These are phyloP conservation scores for Epinotia demarniana DNA, from an alignment of 2,888 invertebrate genomes.

Conservation along the genomic window DNA sequence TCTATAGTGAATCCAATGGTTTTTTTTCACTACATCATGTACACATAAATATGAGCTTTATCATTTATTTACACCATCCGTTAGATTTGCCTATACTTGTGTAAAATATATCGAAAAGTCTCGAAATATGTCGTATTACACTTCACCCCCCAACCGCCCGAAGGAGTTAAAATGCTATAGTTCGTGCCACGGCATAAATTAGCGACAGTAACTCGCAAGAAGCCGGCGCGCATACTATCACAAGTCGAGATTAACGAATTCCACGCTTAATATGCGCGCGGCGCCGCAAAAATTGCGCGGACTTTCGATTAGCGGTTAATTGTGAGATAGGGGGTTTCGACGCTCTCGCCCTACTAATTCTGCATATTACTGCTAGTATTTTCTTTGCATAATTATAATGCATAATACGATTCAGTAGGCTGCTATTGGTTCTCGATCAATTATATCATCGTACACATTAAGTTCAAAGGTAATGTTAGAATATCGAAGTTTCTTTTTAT, in stretches of 20 bases:
- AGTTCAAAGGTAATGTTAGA: too few species aligned
- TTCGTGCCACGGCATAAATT: conserved; percentile 83
- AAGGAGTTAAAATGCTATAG: conserved; percentile 84
- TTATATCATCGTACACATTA: too few species aligned
- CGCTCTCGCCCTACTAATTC: not conserved
- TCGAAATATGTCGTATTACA: conserved; percentile 52
- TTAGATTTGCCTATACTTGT: too few species aligned
- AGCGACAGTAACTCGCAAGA: conserved; percentile 76
- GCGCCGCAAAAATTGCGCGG: conserved; percentile 59
- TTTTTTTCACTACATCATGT: too few species aligned
- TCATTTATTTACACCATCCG: too few species aligned
- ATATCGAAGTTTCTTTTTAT: too few species aligned
- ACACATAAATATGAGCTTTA: too few species aligned
- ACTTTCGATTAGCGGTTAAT: conserved; percentile 69
- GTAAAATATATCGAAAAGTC: not conserved
- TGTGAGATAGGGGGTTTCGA: conserved; percentile 40
- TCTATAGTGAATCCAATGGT: too few species aligned
- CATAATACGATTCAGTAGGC: too few species aligned
- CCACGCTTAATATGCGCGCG: conserved; percentile 74
- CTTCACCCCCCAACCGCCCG: conserved; percentile 52
- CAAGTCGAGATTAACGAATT: conserved; percentile 81
- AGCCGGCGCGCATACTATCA: conserved; percentile 82
- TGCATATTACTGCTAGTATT: not conserved
- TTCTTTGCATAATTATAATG: too few species aligned
- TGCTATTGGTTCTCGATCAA: too few species aligned